Base-by-base conservation (phyloP, 64 coral and sea anemone genomes). In the Astreopora myriophthalma region DNA sequence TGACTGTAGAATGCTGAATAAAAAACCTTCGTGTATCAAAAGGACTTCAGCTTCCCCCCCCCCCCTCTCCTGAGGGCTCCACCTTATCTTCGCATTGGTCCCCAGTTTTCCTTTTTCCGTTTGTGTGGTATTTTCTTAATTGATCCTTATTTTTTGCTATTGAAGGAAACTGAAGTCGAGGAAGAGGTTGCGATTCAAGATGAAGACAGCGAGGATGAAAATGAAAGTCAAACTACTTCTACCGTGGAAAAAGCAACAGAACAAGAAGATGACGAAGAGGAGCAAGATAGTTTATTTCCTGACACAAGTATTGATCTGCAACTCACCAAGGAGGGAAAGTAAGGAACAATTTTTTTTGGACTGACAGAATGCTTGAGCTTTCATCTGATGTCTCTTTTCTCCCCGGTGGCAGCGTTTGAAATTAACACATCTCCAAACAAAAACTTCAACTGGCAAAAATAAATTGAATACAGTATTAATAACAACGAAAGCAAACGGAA, bases 281-380 rank as follows among this genome's bases (percentile, higher is more conserved):
- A 75, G 17, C 38, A 64, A 30, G 17, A 49, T 16, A 68, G 68
- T 16, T 48, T 96, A 68, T 96, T 93, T 51, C 95, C 95, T 48
- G 95, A 96, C 68, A 96, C 95, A 36, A 96, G 80, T 40, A 96
- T 96, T 72, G 95, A 92, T 14, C 23, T 96, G 57, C 85, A 90
- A 20, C 49, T 96, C 36, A 88, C 89, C 24, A 96, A 71, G 58
- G 92, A 87, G 20, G 80, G 91, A 71, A 96, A 93, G 95, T 96
- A 81, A 93, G 91, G 22, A 16, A 64, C 61, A 5, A 0, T 24
- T 64, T 0, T n/a, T n/a, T n/a, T n/a, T n/a, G n/a, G n/a, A n/a
- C n/a, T n/a, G n/a, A n/a, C n/a, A n/a, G n/a, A n/a, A n/a, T n/a
- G n/a, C n/a, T n/a, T n/a, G n/a, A n/a, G n/a, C n/a, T n/a, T n/a